phyloP scores from a whole-genome alignment of 2,113 vertebrate species.

The Spea multiplicata region DNA sequence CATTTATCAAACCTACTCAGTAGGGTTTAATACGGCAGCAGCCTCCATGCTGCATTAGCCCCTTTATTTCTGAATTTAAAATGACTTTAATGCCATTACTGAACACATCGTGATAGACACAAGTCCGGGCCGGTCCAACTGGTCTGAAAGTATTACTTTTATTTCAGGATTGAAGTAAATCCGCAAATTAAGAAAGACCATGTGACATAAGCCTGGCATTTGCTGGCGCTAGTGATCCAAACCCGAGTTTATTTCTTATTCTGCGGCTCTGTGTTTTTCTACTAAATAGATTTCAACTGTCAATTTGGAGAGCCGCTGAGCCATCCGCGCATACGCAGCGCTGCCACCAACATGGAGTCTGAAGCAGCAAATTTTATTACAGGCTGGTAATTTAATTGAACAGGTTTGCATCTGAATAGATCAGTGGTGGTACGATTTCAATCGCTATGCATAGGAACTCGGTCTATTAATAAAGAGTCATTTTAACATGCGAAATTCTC shows the following conservation, averaged over 20 bases:
- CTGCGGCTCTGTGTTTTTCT: slow-evolving; percentile 64
- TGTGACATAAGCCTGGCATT: slow-evolving; percentile 1
- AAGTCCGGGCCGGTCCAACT: too few relatives aligned
- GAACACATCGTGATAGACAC: too few relatives aligned
- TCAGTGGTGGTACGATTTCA: slow-evolving; percentile 69
- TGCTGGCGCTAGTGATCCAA: slow-evolving; percentile 6
- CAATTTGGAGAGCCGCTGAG: slow-evolving; percentile 70
- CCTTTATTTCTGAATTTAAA: too few relatives aligned
- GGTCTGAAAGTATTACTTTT: too few relatives aligned
- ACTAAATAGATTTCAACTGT: slow-evolving; percentile 75
- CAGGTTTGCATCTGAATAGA: slow-evolving; percentile 80
- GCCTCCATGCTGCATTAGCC: too few relatives aligned
- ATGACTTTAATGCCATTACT: too few relatives aligned
- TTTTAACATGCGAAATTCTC: slow-evolving; percentile 48
- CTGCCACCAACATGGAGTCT: slow-evolving; percentile 68
- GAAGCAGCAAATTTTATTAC: slow-evolving; percentile 74
- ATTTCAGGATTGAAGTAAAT: too few relatives aligned
- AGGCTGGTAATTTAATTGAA: slow-evolving; percentile 78
- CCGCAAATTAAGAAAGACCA: not conserved
- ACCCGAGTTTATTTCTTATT: slow-evolving; percentile 67
- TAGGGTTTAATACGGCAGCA: too few relatives aligned
- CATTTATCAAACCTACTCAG: too few relatives aligned
- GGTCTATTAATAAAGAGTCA: slow-evolving; percentile 59
- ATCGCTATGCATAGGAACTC: slow-evolving; percentile 63
- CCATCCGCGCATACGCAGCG: slow-evolving; percentile 65